Evolutionary conservation across 2,888 invertebrate species (phyloP).

Genomic region (Drosophila borealis): DNA sequence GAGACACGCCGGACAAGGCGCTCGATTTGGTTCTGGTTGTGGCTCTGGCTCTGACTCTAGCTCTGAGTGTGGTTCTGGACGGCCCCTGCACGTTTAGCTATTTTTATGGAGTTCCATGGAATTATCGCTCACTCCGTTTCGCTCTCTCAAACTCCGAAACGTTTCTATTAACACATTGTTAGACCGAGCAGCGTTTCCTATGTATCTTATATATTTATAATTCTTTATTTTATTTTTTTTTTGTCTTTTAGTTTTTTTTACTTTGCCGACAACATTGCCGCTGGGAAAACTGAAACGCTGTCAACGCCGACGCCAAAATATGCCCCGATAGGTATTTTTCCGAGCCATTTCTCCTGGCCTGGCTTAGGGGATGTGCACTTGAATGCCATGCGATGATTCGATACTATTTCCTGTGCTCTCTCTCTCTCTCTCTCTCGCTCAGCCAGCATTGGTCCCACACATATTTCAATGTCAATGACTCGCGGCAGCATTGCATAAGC

Average conservation of each 20-base stretch:
- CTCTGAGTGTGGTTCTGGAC: conserved; percentile 60
- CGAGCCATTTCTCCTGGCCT: conserved; percentile 10
- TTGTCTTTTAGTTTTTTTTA: conserved; percentile 30
- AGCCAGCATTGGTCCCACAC: neutral
- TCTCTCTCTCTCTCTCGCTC: too few relatives aligned
- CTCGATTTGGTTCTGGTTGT: conserved; percentile 22
- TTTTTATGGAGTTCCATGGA: conserved; percentile 77
- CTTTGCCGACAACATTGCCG: conserved; percentile 61
- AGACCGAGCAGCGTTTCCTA: conserved; percentile 23
- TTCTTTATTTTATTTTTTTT: conserved; percentile 20
- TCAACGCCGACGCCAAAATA: conserved; percentile 60
- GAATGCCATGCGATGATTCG: conserved; percentile 40
- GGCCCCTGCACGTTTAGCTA: conserved; percentile 76
- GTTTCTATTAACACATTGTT: conserved; percentile 79
- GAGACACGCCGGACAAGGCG: conserved; percentile 12
- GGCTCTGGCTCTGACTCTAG: neutral
- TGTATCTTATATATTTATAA: conserved; percentile 37
- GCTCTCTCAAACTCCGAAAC: conserved; percentile 47
- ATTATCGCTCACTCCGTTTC: conserved; percentile 57
- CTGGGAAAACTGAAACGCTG: conserved; percentile 58
- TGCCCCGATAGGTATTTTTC: conserved; percentile 17
- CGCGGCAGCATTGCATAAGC: conserved; percentile 50
- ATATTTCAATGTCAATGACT: conserved; percentile 50
- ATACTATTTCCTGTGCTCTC: conserved; percentile 52
- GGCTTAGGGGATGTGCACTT: conserved; percentile 61